Evolutionary conservation across 2,888 invertebrate species (phyloP).

Genomic region (Acholoe squamosa): DNA sequence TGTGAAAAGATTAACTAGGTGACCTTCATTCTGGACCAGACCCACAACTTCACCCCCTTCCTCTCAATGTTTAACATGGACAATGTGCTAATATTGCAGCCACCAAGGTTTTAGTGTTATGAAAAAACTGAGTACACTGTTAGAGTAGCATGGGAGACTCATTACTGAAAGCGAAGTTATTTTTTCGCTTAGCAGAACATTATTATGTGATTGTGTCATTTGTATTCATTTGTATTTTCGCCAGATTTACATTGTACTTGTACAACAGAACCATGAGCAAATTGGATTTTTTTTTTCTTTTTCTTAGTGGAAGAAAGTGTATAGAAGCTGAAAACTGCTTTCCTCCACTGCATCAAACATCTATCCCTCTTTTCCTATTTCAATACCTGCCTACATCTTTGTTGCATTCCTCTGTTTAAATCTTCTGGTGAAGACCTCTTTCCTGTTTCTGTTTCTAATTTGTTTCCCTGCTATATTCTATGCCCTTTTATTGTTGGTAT

Average conservation of each 20-base stretch:
- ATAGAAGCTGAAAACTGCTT: not conserved
- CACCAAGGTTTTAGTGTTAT: not conserved
- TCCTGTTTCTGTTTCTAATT: not conserved
- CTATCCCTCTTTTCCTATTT: not conserved
- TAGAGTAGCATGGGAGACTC: conserved; percentile 20
- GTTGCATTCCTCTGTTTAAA: too few species aligned
- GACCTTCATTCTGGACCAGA: not conserved
- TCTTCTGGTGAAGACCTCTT: too few species aligned
- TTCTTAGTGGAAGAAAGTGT: not conserved
- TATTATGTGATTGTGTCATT: not conserved
- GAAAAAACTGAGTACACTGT: not conserved
- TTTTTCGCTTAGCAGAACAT: not conserved
- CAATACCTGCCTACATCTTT: not conserved
- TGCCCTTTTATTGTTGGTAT: not conserved
- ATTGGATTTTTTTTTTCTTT: not conserved
- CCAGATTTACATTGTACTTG: not conserved
- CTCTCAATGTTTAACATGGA: conserved; percentile 19
- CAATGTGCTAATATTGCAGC: conserved; percentile 8
- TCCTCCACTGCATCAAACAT: not conserved
- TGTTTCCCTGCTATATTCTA: not conserved
- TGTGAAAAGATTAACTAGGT: not conserved
- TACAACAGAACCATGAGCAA: conserved; percentile 24
- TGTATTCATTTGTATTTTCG: not conserved
- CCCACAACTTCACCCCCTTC: not conserved
- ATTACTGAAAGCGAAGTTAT: not conserved